phyloP scores from a whole-genome alignment of 2,888 invertebrate species.

The Dryadula phaetusa region DNA sequence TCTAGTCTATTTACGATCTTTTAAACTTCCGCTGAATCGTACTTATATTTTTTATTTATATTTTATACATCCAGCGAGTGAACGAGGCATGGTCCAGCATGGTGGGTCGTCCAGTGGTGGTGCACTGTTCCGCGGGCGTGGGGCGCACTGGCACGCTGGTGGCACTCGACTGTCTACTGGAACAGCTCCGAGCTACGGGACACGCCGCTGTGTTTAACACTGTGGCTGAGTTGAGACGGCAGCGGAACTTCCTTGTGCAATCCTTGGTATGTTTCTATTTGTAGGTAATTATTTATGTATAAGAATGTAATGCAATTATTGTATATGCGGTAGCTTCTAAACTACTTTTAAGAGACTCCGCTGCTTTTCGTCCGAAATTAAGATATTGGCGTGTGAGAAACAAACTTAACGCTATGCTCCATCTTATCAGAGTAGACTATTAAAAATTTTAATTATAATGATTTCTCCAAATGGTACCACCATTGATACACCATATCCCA shows the following conservation, averaged over 20 bases:
- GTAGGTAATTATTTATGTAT: background rate
- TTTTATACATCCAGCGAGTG: conserved; percentile 81
- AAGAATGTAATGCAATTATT: background rate
- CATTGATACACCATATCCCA: too few relatives aligned
- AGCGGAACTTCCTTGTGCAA: conserved; percentile 97
- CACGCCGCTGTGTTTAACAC: conserved; percentile 96
- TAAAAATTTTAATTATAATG: too few relatives aligned
- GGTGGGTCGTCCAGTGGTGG: conserved; percentile 92
- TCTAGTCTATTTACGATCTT: too few relatives aligned
- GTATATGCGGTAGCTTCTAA: too few relatives aligned
- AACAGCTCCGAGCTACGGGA: conserved; percentile 92
- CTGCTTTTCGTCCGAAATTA: too few relatives aligned
- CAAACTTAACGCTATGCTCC: too few relatives aligned
- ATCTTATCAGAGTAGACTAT: too few relatives aligned
- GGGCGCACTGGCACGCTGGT: conserved; percentile 97
- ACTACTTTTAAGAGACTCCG: too few relatives aligned
- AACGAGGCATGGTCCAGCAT: conserved; percentile 94
- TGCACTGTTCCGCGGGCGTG: conserved; percentile 97
- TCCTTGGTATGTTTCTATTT: conserved; percentile 74
- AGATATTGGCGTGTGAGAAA: too few relatives aligned
- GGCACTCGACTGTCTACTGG: conserved; percentile 94
- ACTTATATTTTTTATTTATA: too few relatives aligned
- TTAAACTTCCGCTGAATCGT: too few relatives aligned
- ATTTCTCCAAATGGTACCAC: too few relatives aligned
- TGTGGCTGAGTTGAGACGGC: conserved; percentile 94